Evolutionary conservation across 2,797 vertebrate species (phyloP).

Genomic region (Chlorospingus flavigularis): DNA sequence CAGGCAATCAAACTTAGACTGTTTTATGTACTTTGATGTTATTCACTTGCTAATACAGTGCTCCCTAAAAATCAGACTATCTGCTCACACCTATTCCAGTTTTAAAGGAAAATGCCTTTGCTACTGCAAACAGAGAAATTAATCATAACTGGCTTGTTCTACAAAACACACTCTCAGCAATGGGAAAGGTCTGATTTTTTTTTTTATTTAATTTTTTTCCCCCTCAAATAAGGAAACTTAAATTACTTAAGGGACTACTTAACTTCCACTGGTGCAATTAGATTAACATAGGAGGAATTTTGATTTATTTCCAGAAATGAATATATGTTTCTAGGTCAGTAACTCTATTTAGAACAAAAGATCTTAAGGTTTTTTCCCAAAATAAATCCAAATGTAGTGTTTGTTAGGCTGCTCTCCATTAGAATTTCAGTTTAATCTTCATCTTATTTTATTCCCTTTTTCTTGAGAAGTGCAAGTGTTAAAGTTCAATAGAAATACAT

Average conservation of each 20-base stretch:
- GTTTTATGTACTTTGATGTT: background rate
- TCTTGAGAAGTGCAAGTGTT: background rate
- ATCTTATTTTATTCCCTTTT: background rate
- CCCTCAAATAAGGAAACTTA: constrained; percentile 55
- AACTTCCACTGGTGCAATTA: constrained; percentile 61
- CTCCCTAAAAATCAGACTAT: background rate
- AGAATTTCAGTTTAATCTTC: background rate
- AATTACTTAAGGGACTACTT: constrained; percentile 73
- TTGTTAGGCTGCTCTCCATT: background rate
- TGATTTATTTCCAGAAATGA: constrained; percentile 66
- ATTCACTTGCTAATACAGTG: background rate
- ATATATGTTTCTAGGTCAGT: constrained; percentile 58
- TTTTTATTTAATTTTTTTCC: background rate
- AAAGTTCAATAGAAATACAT: background rate
- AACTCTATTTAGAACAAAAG: constrained; percentile 55
- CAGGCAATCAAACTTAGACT: background rate
- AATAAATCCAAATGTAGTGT: background rate
- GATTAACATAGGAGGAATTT: constrained; percentile 55
- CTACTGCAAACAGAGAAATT: constrained; percentile 44
- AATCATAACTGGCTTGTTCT: constrained; percentile 50
- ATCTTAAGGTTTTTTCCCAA: background rate
- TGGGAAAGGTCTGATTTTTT: background rate
- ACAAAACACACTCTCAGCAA: background rate
- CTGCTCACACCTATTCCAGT: background rate
- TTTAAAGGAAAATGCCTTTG: background rate